Evolutionary conservation across 2,113 vertebrate genomes (phyloP), one percentile per base, ranked within the genome.

Genomic region (Rhinolophus sinicus): DNA sequence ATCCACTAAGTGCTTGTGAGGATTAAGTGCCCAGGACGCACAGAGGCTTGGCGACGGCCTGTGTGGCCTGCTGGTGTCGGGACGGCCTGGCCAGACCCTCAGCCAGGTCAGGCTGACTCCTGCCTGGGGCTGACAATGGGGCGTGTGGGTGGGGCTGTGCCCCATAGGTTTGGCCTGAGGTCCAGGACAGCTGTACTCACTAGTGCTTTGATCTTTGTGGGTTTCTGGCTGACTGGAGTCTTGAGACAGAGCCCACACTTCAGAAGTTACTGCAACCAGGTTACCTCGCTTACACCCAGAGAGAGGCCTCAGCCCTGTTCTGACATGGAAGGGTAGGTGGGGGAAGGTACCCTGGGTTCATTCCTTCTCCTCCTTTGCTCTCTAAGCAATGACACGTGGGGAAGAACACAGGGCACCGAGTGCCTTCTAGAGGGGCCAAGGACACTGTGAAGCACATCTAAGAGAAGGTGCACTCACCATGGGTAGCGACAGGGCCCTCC

Each of bases 201-300:
- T n/a, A 73, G 77, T n/a, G 96, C 96, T 96, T 92, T 94, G 91
- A 94, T 97, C 89, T 40, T 38, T 22, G 35, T 7, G 77, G 92
- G 73, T 80, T 92, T 88, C 83, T 91, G 85, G 81, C 65, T 4
- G 38, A 52, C 6, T 7, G 76, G n/a, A 77, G 35, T 80, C 93
- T 88, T 80, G 52, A 80, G 93, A 82, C 33, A n/a, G 67, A 93
- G 77, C 73, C 84, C 82, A 95, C 3, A 85, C 44, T 72, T 24
- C 47, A 50, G 81, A 89, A 70, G 73, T 67, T 13, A 30, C 4
- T 67, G 81, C 85, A 38, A 67, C 60, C 60, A 2, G 6, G 76
- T 72, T 56, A 84, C 82, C 70, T 62, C 1, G 5, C 83, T 86
- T 26, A 75, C 0, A 2, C 44, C 33, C 40, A 38, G 76, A 40